Evolutionary conservation across 2,888 invertebrate genomes (phyloP).

Genomic region (Troides aeacus): DNA sequence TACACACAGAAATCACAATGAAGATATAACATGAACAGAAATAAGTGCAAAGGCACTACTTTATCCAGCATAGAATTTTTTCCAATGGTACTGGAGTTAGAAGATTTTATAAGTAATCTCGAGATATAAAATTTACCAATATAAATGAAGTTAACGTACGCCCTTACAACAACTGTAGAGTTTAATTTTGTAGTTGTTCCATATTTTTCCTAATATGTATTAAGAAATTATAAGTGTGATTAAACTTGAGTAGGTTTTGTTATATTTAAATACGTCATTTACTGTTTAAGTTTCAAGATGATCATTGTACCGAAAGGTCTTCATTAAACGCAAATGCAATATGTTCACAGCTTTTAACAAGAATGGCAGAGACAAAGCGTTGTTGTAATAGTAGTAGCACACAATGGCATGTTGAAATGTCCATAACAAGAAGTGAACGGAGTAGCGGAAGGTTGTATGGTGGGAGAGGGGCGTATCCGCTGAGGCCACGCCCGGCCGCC

Average conservation of each 20-base stretch:
- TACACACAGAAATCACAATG: no score
- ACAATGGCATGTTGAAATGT: constrained; percentile 31
- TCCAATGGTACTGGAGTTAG: no score
- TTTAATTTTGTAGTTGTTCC: background rate
- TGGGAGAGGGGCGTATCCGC: constrained; percentile 59
- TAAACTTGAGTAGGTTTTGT: background rate
- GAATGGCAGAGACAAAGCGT: constrained; percentile 20
- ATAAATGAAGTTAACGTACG: no score
- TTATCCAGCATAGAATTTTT: no score
- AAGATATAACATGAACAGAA: no score
- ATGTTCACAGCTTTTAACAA: constrained; percentile 19
- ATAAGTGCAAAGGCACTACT: no score
- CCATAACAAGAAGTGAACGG: constrained; percentile 32
- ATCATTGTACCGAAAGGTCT: background rate
- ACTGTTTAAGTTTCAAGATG: background rate
- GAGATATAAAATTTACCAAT: no score
- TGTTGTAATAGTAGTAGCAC: constrained; percentile 23
- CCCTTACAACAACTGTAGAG: no score
- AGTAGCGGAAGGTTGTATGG: constrained; percentile 39
- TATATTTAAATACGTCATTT: background rate
- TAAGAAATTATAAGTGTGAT: background rate
- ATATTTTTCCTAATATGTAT: background rate
- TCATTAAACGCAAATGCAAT: constrained; percentile 14
- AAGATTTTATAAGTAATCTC: no score
- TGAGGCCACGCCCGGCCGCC: constrained; percentile 64